Evolutionary conservation across 92 coral and sea anemone species (phyloP).

Genomic region (Porites lobata): DNA sequence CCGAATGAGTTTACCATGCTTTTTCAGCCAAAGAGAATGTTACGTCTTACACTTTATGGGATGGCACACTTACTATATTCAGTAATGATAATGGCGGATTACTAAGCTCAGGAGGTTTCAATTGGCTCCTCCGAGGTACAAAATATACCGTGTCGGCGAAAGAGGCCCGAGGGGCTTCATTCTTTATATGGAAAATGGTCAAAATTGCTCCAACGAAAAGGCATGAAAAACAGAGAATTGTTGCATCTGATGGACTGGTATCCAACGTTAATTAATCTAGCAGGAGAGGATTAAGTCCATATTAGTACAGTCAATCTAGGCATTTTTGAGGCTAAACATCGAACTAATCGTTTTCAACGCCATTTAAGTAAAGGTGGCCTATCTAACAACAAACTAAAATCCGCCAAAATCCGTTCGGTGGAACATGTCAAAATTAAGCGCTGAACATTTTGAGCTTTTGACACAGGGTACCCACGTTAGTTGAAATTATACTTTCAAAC

Average conservation of each 20-base stretch:
- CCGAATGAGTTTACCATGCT: too few species aligned
- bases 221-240: slow-evolving; percentile 39
- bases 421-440: too few species aligned
- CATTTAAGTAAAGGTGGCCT: too few species aligned
- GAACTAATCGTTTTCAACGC: too few species aligned
- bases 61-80: slow-evolving; percentile 66
- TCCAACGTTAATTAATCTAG: slow-evolving; percentile 47
- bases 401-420: too few species aligned
- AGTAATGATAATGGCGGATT: slow-evolving; percentile 76
- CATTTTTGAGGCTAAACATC: too few species aligned
- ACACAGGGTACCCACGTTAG: too few species aligned
- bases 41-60: slow-evolving; percentile 54
- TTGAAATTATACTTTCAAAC: too few species aligned
- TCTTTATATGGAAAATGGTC: too few species aligned
- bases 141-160: slow-evolving; percentile 70
- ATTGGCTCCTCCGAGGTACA: slow-evolving; percentile 83
- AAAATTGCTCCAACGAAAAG: slow-evolving; percentile 38
- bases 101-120: slow-evolving; percentile 69
- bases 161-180: slow-evolving; percentile 68
- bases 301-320: too few species aligned
- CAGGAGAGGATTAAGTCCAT: slow-evolving; percentile 12
- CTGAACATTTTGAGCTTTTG: too few species aligned
- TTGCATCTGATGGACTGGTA: slow-evolving; percentile 69
- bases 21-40: neutral
- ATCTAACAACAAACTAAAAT: too few species aligned